Evolutionary conservation across 2,888 invertebrate genomes (phyloP), one percentile per base, ranked within the genome.

Genomic region (Sesia bembeciformis): DNA sequence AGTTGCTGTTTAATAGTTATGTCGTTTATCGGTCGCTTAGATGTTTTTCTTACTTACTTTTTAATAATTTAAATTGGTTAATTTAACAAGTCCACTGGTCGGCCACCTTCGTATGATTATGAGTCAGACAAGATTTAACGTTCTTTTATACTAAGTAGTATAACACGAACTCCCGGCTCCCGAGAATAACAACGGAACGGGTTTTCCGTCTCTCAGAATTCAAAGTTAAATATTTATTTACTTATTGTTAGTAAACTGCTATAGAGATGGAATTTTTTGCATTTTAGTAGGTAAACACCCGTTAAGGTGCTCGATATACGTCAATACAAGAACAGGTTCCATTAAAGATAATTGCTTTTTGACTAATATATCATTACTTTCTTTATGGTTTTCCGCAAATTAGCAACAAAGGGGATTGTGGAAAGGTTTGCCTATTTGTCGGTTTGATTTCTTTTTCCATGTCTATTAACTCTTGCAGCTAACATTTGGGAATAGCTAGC

Each of bases 151-250:
- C 50, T 8, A 39, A 50, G 5, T 39, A 50, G 23, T 23, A 46
- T 50, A 38, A 39, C 50, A 50, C 7, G 5, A 50, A 38, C 39
- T 7, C 8, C 46, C 39, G 38, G 39, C 50, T 39, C 50, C 38
- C 39, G 39, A 50, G 7, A 23, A 50, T 5, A 50, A 50, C 50
- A 50, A 23, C 50, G 5, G 53, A 56, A 56, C 56, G 49, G 46
- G 56, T 56, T 56, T 54, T 40, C 39, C 42, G 46, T 41, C 53
- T 54, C 54, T 54, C 23, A 52, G 56, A 56, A 56, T 42, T 40
- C 52, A 52, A 40, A 53, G 52, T 38, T 52, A 52, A 56, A 54
- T 52, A 23, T 23, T 23, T 23, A 23, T 23, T 23, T 23, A 23
- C 23, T 23, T n/a, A n/a, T n/a, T n/a, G n/a, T n/a, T 23, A 23